Evolutionary conservation across 2,113 vertebrate species (phyloP), one percentile per base, ranked within the genome.

Genomic region (Conger conger): DNA sequence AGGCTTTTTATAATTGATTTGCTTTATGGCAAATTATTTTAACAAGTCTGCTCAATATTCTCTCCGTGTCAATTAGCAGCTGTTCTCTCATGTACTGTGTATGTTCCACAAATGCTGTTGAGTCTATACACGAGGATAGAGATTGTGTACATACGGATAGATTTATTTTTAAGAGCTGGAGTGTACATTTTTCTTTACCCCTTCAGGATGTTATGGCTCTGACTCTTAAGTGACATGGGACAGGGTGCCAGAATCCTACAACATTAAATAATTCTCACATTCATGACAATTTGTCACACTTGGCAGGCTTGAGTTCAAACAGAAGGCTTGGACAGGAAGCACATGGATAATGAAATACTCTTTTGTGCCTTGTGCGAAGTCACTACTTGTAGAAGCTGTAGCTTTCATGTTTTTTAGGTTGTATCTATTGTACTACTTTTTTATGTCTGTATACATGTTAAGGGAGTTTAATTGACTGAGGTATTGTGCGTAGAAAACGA

Each of bases 1-100:
- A 68, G 82, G 81, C 76, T 87, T 85, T 86, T 89, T 83, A 83
- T 91, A 92, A 91, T 89, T 90, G 91, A 92, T 91, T 90, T 87
- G 83, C 87, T 91, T 91, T 91, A 88, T 87, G 86, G 40, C 33
- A 82, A 86, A 87, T 91, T 89, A 90, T 85, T 84, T 88, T 86
- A 89, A 84, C 78, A 83, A 87, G 86, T 88, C 63, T 81, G 57
- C 83, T 90, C 86, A 87, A 57, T 84, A 18, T 76, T 35, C 80
- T 35, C 76, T 80, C 42, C 77, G 13, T 20, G 57, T 83, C 73
- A 88, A 85, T 84, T 79, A 84, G 82, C 92, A 92, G 91, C 91
- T 91, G 90, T 88, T 89, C 45, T 20, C 20, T 37, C 36, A 40
- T 38, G 81, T 57, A 50, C 63, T 45, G 3, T 33, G 27, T 87